Evolutionary conservation across 1,140 invertebrate species (phyloP), one percentile per base, ranked within the genome.

Genomic region (Bombus superbus): DNA sequence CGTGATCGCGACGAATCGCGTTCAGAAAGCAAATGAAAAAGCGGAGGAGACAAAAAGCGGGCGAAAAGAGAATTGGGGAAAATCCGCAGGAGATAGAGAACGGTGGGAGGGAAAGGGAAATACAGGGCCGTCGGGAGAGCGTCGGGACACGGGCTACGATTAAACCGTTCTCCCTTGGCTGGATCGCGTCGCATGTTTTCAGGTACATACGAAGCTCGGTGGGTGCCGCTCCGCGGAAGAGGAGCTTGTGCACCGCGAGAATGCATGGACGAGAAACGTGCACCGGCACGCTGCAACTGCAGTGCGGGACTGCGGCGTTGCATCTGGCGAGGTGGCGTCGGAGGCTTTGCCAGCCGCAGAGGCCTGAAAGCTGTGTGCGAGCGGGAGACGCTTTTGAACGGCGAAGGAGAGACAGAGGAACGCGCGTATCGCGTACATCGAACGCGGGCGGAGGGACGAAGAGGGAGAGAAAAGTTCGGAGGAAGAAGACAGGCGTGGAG

Each of bases 221-320:
- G 68, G 15, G 13, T 28, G 47, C 66, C 10, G 32, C 22, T 57
- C 11, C 18, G 35, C 73, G 64, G 32, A 32, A 35, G 32, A 42
- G 75, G 75, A 53, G 75, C 42, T 38, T 79, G 62, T 79, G 62
- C 53, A 78, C 40, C 25, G 42, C 42, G 75, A 72, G 69, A 9
- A 78, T 71, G 64, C 35, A 42, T 71, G 66, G 32, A 79, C 32
- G 76, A 35, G 42, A 53, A 42, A 57, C 77, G 69, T 85, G 78
- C 59, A 80, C 83, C 68, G 69, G 72, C 84, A 89, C 75, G 89
- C 84, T 89, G 89, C 88, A 86, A 93, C 93, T 93, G 93, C 93
- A 94, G 90, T 93, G 93, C 92, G 92, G 93, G 91, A 93, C 92
- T 93, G 92, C 89, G 88, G 90, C 83, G 91, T 86, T 91, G 88